Base-by-base conservation (phyloP, 2,888 invertebrate species). In the Isoperla grammatica region DNA sequence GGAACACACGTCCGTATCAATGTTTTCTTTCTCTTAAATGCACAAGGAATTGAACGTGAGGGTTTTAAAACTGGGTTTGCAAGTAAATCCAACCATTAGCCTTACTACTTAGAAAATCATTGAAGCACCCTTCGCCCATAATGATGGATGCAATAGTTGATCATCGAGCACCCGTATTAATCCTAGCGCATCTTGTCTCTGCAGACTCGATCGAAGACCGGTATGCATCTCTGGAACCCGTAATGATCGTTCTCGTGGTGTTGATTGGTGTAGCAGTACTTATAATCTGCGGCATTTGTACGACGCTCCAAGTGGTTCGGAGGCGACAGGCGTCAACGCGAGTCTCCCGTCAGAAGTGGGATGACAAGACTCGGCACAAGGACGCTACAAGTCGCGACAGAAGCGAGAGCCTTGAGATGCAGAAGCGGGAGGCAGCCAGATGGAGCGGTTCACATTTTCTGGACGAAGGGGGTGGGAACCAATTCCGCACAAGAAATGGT, bases 281-380 rank as follows among this genome's bases (percentile, higher is more conserved):
- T 57, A 67, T 72, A 43, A 68, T 75, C 37, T 65, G 73, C 46
- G 74, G 74, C 20, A 71, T 74, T 61, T 74, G 73, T 23, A 69
- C 74, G 49, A 66, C 75, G 42, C 56, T 59, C 55, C 29, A 29
- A 29, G 59, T 54, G 12, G 37, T 49, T 35, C 40, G 40, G 11
- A 39, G 48, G 17, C 37, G 39, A 15, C 55, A 37, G 19, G 22
- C 37, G 46, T 39, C 59, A n/a, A 15, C 46, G 29, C 8, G 5
- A 8, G 29, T 17, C 45, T 55, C 15, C 55, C 53, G 17, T 40
- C 40, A 45, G 22, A 48, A 15, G 49, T 11, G 15, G n/a, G 13
- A 29, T 6, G 49, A 29, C 23, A 29, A 23, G 13, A 8, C 4
- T 4, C 29, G 29, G 8, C 5, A 4, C 8, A 8, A 4, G 5